Evolutionary conservation across 37 sponge, comb jelly and placozoan species (phyloP).

Genomic region (Beroe forskalii): DNA sequence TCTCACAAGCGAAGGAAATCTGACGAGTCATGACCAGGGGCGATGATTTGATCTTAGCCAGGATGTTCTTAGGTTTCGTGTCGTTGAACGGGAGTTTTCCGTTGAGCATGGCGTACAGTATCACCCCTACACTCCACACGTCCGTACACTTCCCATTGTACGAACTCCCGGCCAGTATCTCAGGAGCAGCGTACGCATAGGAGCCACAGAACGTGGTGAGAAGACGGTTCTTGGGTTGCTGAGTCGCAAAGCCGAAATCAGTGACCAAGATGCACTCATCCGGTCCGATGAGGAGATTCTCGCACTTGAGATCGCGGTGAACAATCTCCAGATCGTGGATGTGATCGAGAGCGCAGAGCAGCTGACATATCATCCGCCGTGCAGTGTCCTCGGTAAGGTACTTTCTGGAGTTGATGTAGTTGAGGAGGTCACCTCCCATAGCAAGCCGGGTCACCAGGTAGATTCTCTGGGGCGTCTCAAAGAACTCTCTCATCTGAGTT

Average conservation of each 20-base stretch:
- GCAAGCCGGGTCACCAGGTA: constrained; percentile 81
- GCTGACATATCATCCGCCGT: constrained; percentile 39
- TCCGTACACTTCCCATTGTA: constrained; percentile 82
- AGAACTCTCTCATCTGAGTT: constrained; percentile 77
- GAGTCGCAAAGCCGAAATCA: constrained; percentile 85
- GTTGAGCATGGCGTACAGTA: constrained; percentile 86
- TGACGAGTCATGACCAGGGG: constrained; percentile 66
- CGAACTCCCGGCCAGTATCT: constrained; percentile 83
- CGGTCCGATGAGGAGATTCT: constrained; percentile 80
- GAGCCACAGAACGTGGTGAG: constrained; percentile 92
- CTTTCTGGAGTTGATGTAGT: constrained; percentile 63
- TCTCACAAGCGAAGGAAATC: constrained; percentile 62
- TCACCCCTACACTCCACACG: constrained; percentile 93
- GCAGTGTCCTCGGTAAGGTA: constrained; percentile 66
- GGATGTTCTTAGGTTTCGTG: constrained; percentile 73
- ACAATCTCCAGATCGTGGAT: constrained; percentile 65
- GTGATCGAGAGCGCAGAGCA: constrained; percentile 59
- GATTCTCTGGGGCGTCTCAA: constrained; percentile 73
- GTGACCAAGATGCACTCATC: constrained; percentile 73
- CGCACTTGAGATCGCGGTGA: constrained; percentile 89
- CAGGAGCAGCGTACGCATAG: constrained; percentile 92
- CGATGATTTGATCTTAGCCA: constrained; percentile 69
- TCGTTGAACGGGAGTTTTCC: constrained; percentile 88
- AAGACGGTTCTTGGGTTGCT: constrained; percentile 27
- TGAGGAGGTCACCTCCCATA: constrained; percentile 64